Evolutionary conservation across 1,140 invertebrate species (phyloP), one percentile per base, ranked within the genome.

Genomic region (Caenorhabditis remanei): DNA sequence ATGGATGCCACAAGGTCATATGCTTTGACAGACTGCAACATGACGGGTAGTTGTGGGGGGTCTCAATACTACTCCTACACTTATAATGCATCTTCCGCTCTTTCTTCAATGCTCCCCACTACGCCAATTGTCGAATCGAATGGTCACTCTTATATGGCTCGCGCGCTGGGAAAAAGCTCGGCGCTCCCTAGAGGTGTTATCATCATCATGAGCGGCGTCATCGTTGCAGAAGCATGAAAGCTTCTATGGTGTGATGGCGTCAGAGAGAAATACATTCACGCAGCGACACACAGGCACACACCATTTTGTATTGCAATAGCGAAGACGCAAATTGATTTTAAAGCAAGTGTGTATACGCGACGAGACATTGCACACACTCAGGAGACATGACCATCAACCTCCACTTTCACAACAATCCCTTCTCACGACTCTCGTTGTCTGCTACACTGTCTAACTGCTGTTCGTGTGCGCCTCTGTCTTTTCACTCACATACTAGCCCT

Each of bases 271-370:
- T 79, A 79, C 46, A 79, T 79, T 53, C 46, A 79, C 63, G 21
- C 24, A 71, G 40, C 50, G 71, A 79, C 21, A 79, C 71, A 79
- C 71, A 41, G 46, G 46, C 46, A 50, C 71, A 79, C 71, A 79
- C 71, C 71, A 46, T 50, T 79, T 79, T 79, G 71, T 79, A 79
- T 79, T 79, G 71, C 71, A 79, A 79, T 79, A 50, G 71, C 71
- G 71, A 79, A 50, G 71, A 79, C 19, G 46, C 46, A 79, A 79
- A 79, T 79, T 79, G 71, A 79, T 79, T 79, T 79, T 79, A 79
- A 79, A 79, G 71, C 71, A 79, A 79, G 71, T 79, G 71, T 79
- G n/a, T 79, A 79, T 50, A 79, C 46, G 46, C 71, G 41, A 14
- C 11, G 43, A 79, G 71, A 50, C 46, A 79, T 46, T 24, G 21